Evolutionary conservation across 2,888 invertebrate genomes (phyloP), one percentile per base, ranked within the genome.

Genomic region (Microchrysa polita): DNA sequence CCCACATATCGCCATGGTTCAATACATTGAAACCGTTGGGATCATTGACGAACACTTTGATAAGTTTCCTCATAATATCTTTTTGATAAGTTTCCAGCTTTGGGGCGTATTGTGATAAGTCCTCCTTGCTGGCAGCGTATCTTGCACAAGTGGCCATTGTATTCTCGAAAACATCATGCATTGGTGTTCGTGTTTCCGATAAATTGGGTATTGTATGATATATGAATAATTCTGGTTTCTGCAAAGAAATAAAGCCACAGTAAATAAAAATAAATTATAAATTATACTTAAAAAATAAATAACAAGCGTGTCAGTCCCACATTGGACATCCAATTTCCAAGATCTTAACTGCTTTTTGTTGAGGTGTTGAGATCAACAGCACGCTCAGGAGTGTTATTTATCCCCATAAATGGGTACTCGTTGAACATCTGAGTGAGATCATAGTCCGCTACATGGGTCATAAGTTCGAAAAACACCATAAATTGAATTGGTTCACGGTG

Each of bases 1-100:
- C 81, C 86, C 87, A 87, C 16, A 86, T 77, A 79, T 87, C 87
- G 20, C 87, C 87, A 75, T 87, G 87, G 78, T 85, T 86, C 22
- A 87, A 79, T 5, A 86, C 85, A 77, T 85, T 83, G 76, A 85
- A 86, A 18, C 77, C 78, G 71, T 79, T 79, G 7, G 76, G 74
- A 65, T 79, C 77, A 16, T 80, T 77, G 40, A 77, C 80, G 60
- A 79, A 81, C 14, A 81, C 79, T 53, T 79, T 79, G 14, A 79
- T 79, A 74, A 80, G 74, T 74, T 79, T 79, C 48, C 79, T 75
- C 67, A 82, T 79, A 9, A 81, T 78, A 63, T 78, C 78, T 5
- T 75, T 74, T 42, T 77, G 77, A 67, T 79, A 79, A 22, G 73
- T 74, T 72, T 80, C 76, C 10, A 82, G 57, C 27, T 78, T 79